These are phyloP conservation scores for Pseudochirops corinnae DNA, from an alignment of 2,797 vertebrate genomes.

Conservation along the genomic window DNA sequence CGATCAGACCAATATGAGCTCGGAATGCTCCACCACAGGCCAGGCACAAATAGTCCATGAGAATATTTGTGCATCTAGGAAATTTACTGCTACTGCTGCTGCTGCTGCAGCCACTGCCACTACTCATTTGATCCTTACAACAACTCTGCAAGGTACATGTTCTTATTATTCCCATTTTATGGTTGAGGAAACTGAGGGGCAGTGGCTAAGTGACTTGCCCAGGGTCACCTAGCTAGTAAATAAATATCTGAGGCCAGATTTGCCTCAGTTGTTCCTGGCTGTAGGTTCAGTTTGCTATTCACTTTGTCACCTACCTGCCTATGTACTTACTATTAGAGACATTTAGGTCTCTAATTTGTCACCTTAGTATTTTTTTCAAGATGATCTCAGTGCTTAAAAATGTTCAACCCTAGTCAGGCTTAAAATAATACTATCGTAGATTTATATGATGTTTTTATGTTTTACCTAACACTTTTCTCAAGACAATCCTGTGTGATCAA, in stretches of 20 bases:
- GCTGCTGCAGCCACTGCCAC: too few relatives aligned
- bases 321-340: slow-evolving; percentile 23
- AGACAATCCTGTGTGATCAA: neutral
- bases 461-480: neutral
- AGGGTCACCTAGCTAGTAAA: neutral
- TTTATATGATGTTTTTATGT: neutral
- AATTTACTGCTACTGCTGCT: neutral
- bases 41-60: neutral
- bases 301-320: too few relatives aligned
- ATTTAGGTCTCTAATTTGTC: slow-evolving; percentile 50
- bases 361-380: slow-evolving; percentile 44
- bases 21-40: neutral
- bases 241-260: too few relatives aligned
- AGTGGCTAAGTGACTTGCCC: neutral
- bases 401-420: slow-evolving; percentile 46
- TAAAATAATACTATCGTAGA: neutral
- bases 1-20: neutral
- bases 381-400: slow-evolving; percentile 53
- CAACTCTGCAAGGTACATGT: neutral
- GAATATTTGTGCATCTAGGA: neutral
- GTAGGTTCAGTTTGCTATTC: neutral
- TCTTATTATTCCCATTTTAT: neutral
- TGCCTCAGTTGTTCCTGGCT: neutral
- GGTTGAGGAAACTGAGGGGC: neutral
- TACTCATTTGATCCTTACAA: neutral